Evolutionary conservation across 2,888 invertebrate genomes (phyloP).

Genomic region (Seira sanloemensis): DNA sequence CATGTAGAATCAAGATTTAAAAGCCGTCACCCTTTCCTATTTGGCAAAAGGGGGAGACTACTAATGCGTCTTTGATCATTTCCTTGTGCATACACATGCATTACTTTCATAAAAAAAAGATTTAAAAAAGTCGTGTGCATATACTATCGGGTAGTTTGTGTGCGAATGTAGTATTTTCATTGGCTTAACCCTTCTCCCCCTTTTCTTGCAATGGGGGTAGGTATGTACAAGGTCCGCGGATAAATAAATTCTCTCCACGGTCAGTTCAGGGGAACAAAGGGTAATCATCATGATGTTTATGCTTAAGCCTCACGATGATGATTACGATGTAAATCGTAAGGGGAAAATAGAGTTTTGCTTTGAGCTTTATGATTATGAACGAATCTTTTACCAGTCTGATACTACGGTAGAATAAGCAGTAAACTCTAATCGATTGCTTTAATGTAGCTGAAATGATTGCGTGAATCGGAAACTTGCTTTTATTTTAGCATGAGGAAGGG

Average conservation of each 20-base stretch:
- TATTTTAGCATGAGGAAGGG: not conserved
- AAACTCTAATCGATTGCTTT: too few relatives aligned
- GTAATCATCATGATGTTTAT: not conserved
- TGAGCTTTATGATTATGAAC: too few relatives aligned
- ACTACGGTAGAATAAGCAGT: too few relatives aligned
- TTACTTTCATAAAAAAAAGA: not conserved
- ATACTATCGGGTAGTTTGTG: too few relatives aligned
- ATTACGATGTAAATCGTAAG: not conserved
- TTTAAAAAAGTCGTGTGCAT: not conserved
- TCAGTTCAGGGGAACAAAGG: not conserved
- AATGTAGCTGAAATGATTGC: too few relatives aligned
- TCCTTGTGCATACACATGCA: slow-evolving; percentile 7
- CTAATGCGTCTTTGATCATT: slow-evolving; percentile 59
- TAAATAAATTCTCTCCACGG: not conserved
- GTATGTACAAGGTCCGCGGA: not conserved
- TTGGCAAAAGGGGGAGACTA: slow-evolving; percentile 23
- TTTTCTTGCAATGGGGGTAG: too few relatives aligned
- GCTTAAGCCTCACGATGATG: not conserved
- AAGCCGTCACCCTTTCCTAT: slow-evolving; percentile 65
- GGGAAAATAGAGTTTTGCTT: not conserved
- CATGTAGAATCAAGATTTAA: slow-evolving; percentile 65
- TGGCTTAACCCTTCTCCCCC: not conserved
- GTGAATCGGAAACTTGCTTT: not conserved
- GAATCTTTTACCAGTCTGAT: too few relatives aligned
- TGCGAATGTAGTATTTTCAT: too few relatives aligned